Conservation (phyloP, 2,113 vertebrate genomes). For the Cinclus cinclus region DNA sequence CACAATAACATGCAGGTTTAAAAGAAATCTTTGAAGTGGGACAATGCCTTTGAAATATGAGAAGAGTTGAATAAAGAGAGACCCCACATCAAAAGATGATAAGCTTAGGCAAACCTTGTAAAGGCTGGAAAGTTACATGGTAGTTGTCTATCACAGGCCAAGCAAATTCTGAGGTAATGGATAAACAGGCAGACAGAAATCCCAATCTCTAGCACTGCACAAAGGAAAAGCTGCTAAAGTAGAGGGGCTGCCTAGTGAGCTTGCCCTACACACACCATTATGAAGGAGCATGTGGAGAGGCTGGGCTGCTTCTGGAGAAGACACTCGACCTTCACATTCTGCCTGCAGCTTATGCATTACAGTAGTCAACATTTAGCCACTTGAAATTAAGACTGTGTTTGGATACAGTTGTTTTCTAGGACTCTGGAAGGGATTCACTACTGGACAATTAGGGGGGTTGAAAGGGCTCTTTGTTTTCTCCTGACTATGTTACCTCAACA, state of each 20-base stretch:
- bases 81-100: not conserved
- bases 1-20: not conserved
- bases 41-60: conserved; percentile 11
- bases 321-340: not conserved
- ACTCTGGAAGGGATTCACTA: not conserved
- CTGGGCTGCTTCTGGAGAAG: not conserved
- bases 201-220: not conserved
- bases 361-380: not conserved
- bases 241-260: not conserved
- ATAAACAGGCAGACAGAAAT: not conserved
- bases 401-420: not conserved
- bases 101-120: not conserved
- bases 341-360: not conserved
- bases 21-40: not conserved
- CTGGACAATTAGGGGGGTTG: not conserved
- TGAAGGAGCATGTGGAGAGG: not conserved
- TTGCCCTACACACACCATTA: not conserved
- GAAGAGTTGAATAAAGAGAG: not conserved
- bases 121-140: not conserved
- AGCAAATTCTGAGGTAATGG: not conserved
- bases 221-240: not conserved
- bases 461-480: not conserved
- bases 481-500: not conserved
- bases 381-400: not conserved
- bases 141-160: not conserved